Conservation (phyloP, 2,888 invertebrate species). For the Cheilosia grossa region DNA sequence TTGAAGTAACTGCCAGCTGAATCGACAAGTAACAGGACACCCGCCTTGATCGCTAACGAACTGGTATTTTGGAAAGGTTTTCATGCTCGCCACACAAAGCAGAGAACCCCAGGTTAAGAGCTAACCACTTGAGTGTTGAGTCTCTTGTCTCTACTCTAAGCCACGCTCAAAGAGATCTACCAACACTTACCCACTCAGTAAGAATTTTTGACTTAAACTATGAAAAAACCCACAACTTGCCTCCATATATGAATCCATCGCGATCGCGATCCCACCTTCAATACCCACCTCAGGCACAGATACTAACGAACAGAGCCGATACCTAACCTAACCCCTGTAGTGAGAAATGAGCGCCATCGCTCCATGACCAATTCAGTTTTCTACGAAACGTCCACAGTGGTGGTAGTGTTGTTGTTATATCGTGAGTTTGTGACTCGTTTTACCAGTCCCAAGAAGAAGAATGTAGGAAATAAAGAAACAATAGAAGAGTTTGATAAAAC, state of each 20-base stretch:
- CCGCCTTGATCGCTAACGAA: neutral
- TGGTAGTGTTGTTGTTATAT: conserved; percentile 44
- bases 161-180: conserved; percentile 14
- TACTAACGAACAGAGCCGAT: conserved; percentile 15
- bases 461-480: conserved; percentile 8
- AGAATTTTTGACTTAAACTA: conserved; percentile 19
- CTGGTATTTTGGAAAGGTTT: conserved; percentile 7
- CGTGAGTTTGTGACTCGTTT: conserved; percentile 11
- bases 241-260: conserved; percentile 61
- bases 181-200: conserved; percentile 1
- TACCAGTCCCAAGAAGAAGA: conserved; percentile 9
- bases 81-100: neutral
- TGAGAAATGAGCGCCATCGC: conserved; percentile 55
- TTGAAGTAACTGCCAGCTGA: conserved; percentile 7
- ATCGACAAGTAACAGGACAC: conserved; percentile 18
- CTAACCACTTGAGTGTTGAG: neutral
- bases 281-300: conserved; percentile 30
- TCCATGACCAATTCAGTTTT: conserved; percentile 61
- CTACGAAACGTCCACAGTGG: conserved; percentile 51
- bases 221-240: conserved; percentile 32
- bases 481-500: conserved; percentile 33
- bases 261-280: conserved; percentile 56
- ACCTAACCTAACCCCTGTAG: conserved; percentile 11
- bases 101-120: neutral
- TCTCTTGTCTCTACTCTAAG: neutral